Base-by-base conservation (phyloP, 2,888 invertebrate species). In the Leistus spinibarbis region DNA sequence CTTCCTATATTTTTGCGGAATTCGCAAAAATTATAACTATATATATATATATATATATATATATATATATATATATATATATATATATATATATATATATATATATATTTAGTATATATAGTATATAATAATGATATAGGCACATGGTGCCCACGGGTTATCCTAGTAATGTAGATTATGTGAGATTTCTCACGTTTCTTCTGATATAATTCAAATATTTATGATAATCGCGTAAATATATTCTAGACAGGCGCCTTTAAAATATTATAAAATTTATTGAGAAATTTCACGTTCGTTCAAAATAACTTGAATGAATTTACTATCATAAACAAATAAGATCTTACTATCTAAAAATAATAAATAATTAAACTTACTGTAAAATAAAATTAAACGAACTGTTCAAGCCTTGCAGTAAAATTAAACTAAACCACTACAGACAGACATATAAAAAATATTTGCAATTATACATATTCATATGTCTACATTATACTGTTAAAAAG, bases 131-230 rank as follows among this genome's bases (percentile, higher is more conserved):
- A n/a, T n/a, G 3, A 54, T 54, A 3, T 17, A 13, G 54, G 5
- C 54, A 54, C n/a, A 1, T 5, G 54, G 54, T 54, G 2, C 57
- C 54, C 16, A 17, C n/a, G n/a, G n/a, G n/a, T n/a, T n/a, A n/a
- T n/a, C n/a, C n/a, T n/a, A n/a, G n/a, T n/a, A n/a, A n/a, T 54
- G 10, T 57, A 69, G 10, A 10, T 13, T 64, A 57, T 24, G 56
- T 69, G 24, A 57, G 7, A 69, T 27, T 54, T 16, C 54, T 69
- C 69, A 69, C 69, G 69, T 69, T 60, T 27, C 9, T 24, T 24
- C 57, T 57, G 60, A 57, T 57, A 57, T 69, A 57, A 69, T 17
- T 10, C 57, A 69, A 69, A 69, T 69, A 69, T 69, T 69, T 69
- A 24, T 69, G 24, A 69, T 16, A 57, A 9, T 20, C 66, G 57